Evolutionary conservation across 2,797 vertebrate species (phyloP).

Genomic region (Pipistrellus kuhlii): DNA sequence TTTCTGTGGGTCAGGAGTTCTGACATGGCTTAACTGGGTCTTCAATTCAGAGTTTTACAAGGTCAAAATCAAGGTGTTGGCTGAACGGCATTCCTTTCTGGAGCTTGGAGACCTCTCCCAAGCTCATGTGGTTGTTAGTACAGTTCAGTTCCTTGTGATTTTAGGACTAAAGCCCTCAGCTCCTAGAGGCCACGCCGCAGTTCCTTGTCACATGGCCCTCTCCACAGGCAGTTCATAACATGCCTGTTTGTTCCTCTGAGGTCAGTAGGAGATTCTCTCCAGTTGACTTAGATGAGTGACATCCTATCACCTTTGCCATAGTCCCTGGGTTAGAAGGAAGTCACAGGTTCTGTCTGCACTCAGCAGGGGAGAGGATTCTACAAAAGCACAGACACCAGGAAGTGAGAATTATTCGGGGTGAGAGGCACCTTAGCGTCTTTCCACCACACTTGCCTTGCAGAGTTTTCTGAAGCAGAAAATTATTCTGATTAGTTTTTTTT

Average conservation of each 20-base stretch:
- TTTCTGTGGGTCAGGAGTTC: neutral
- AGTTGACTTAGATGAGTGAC: slow-evolving; percentile 3
- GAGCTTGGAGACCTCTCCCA: neutral
- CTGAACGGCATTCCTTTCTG: neutral
- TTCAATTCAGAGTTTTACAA: slow-evolving; percentile 21
- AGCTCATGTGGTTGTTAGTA: neutral
- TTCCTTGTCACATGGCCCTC: neutral
- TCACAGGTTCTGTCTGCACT: neutral
- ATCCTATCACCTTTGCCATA: neutral
- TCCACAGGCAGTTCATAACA: neutral
- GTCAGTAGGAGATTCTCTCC: neutral
- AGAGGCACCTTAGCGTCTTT: neutral
- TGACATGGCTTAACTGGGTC: neutral
- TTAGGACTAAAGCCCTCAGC: neutral
- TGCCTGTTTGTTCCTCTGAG: slow-evolving; percentile 39
- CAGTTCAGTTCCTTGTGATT: slow-evolving; percentile 42
- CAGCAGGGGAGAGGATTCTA: neutral
- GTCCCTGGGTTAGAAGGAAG: slow-evolving; percentile 30
- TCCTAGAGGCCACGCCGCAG: neutral
- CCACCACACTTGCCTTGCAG: neutral
- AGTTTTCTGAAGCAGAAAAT: slow-evolving; percentile 59
- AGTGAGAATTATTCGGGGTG: neutral
- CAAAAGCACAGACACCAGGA: neutral
- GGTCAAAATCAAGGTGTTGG: neutral
- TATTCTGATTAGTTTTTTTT: slow-evolving; percentile 46